Percentiles rank a stretch among this genome's conserved stretches.
Evolutionary conservation across 2,797 vertebrate genomes (phyloP).

Genomic region (Periparus ater): DNA sequence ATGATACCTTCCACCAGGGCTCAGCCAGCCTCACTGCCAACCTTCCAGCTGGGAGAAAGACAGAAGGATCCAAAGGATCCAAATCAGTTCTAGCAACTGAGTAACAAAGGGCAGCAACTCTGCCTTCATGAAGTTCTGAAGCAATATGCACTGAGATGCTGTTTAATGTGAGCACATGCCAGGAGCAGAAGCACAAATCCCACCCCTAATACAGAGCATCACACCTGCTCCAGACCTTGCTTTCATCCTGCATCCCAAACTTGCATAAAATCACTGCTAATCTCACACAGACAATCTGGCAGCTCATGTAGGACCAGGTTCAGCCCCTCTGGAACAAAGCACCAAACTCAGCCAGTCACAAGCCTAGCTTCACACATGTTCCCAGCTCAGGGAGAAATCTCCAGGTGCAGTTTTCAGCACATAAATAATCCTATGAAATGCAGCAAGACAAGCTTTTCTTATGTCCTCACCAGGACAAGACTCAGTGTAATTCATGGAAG

Average conservation of each 20-base stretch:
- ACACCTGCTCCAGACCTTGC: not conserved
- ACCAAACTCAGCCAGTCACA: not conserved
- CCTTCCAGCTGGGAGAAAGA: not conserved
- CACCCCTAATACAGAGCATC: not conserved
- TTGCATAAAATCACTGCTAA: not conserved
- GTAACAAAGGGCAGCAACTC: not conserved
- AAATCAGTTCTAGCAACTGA: not conserved
- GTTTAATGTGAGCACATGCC: not conserved
- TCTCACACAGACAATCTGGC: not conserved
- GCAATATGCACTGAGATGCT: not conserved
- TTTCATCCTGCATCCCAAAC: not conserved
- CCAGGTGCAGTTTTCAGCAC: not conserved
- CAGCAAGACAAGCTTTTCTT: not conserved
- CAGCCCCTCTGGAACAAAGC: not conserved
- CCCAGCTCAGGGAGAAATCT: not conserved
- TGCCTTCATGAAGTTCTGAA: not conserved
- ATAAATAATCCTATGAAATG: not conserved
- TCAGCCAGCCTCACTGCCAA: not conserved
- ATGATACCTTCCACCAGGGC: not conserved
- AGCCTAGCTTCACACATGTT: not conserved
- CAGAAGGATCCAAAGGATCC: not conserved
- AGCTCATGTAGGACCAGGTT: not conserved
- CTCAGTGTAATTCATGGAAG: rapidly evolving
- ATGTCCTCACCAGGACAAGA: not conserved
- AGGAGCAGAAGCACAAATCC: not conserved